Conservation (phyloP, 2,888 invertebrate species). For the Cheilosia vulpina region DNA sequence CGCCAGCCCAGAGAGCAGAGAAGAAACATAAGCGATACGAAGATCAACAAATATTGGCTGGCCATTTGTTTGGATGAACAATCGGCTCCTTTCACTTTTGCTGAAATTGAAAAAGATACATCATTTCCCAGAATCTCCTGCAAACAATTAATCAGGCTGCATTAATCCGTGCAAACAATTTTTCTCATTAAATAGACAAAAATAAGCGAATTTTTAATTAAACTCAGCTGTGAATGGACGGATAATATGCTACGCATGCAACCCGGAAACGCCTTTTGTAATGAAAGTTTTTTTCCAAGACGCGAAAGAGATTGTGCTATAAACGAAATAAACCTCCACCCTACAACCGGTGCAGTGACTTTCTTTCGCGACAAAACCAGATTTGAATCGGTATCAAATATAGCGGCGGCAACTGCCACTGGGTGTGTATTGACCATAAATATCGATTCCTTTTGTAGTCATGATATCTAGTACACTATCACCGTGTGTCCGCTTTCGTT, state of each 20-base stretch:
- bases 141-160: conserved; percentile 61
- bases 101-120: conserved; percentile 59
- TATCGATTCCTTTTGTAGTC: conserved; percentile 3
- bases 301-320: conserved; percentile 40
- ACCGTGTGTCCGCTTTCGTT: conserved; percentile 16
- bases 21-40: conserved; percentile 15
- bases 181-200: conserved; percentile 55
- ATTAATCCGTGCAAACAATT: conserved; percentile 49
- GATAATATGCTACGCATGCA: conserved; percentile 25
- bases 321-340: conserved; percentile 25
- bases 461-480: neutral
- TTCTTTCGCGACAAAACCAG: conserved; percentile 65
- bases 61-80: conserved; percentile 27
- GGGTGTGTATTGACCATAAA: neutral
- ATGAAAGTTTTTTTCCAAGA: conserved; percentile 56
- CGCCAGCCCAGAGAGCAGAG: neutral
- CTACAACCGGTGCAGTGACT: conserved; percentile 62
- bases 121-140: conserved; percentile 56
- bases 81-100: conserved; percentile 66
- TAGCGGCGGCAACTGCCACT: neutral
- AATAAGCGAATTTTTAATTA: conserved; percentile 53
- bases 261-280: conserved; percentile 60
- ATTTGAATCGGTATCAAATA: conserved; percentile 16
- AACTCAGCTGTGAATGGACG: conserved; percentile 11
- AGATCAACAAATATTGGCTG: neutral